Percentiles rank a stretch among this genome's conserved stretches.
These are phyloP conservation scores for Oikopleura vanhoeffeni DNA, from an alignment of 23 tunicate genomes.

Conservation along the genomic window DNA sequence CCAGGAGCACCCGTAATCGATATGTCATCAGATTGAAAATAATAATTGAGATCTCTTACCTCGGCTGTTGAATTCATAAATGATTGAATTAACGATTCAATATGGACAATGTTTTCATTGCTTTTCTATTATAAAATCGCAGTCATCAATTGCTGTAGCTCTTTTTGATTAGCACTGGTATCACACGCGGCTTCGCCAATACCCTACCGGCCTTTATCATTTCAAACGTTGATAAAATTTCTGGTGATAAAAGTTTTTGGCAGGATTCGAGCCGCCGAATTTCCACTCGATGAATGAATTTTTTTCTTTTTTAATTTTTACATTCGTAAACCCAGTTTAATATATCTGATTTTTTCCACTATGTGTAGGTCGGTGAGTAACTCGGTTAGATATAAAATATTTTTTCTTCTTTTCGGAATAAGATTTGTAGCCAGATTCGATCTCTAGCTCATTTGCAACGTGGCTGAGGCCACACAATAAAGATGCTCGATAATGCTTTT, in stretches of 20 bases:
- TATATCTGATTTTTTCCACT: neutral
- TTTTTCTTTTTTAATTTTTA: neutral
- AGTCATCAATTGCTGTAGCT: neutral
- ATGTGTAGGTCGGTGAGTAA: neutral
- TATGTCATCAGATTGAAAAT: too few species aligned
- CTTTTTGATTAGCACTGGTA: neutral
- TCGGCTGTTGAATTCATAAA: neutral
- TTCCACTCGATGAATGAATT: neutral
- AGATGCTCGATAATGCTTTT: constrained; percentile 12
- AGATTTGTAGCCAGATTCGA: neutral
- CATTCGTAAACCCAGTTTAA: neutral
- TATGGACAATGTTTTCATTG: neutral
- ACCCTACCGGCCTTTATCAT: neutral
- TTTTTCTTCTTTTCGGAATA: neutral
- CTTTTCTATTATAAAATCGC: neutral
- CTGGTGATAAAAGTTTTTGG: neutral
- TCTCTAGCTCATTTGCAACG: neutral
- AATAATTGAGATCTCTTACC: too few species aligned
- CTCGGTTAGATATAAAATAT: neutral
- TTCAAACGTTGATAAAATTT: neutral
- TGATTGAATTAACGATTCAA: neutral
- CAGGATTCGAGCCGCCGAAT: neutral
- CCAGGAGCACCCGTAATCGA: too few species aligned
- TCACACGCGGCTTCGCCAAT: neutral
- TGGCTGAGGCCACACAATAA: neutral